Base-by-base conservation (phyloP, 1,140 invertebrate genomes). In the Tetraneura akinire region DNA sequence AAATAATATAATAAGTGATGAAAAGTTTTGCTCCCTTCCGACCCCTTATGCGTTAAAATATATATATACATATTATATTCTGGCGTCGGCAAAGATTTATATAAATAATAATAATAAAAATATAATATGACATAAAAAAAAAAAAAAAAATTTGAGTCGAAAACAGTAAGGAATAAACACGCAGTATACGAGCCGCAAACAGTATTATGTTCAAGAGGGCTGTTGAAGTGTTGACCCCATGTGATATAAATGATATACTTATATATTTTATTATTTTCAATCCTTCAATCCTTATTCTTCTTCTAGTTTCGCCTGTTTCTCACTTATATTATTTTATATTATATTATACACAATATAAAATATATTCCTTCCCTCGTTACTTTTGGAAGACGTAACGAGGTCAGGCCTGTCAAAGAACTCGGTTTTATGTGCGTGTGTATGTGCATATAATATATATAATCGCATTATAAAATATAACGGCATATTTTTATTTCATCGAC, bases 161-260 rank as follows among this genome's bases (percentile, higher is more conserved):
- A n/a, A n/a, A 37, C 32, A 4, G 8, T 37, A 37, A 3, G 3
- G 32, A 37, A 37, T 37, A 37, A 8, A 37, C 32, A 37, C 32
- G 8, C 32, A 8, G 8, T 8, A 4, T 37, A 4, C 32, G 32
- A 37, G 32, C 32, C 32, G 16, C 51, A 8, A 1, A 32, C 26
- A 32, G 23, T 70, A 49, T 45, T n/a, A n/a, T n/a, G n/a, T n/a
- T 23, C 45, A 18, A 71, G 47, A n/a, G 68, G 68, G 68, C 68
- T 71, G 68, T 71, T 71, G 68, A 71, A 45, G 45, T 71, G 68
- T 71, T 71, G 68, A 71, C 68, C 68, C 68, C 49, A 45, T 45
- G 29, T 16, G 26, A 45, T 71, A n/a, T n/a, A n/a, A n/a, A n/a
- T n/a, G n/a, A n/a, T n/a, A n/a, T n/a, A n/a, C n/a, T 18, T 23